phyloP scores from a whole-genome alignment of 2,797 vertebrate genomes.

The Liasis olivaceus region DNA sequence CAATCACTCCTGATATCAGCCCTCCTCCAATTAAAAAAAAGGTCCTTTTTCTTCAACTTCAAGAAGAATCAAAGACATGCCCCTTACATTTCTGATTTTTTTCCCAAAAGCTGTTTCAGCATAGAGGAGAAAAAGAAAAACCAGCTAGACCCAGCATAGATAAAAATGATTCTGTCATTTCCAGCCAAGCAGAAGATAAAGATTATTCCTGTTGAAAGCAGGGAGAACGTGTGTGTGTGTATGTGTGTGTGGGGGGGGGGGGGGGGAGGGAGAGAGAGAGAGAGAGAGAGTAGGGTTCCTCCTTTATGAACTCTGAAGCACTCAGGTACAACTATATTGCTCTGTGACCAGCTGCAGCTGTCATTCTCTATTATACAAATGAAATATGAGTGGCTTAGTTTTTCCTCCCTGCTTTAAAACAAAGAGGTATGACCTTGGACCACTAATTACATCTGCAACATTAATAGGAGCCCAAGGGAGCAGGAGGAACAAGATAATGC shows the following conservation, averaged over 20 bases:
- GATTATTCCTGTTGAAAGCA: background rate
- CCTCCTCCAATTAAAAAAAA: background rate
- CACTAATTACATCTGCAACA: conserved; percentile 27
- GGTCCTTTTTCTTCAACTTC: background rate
- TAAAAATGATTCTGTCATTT: background rate
- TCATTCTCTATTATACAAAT: background rate
- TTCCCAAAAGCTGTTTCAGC: background rate
- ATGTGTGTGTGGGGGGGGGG: too few relatives aligned
- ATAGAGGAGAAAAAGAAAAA: background rate
- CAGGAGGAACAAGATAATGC: conserved; percentile 20
- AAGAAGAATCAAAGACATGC: background rate
- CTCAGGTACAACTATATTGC: background rate
- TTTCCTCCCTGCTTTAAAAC: conserved; percentile 31
- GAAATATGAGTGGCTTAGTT: conserved; percentile 25
- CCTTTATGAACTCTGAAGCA: conserved; percentile 4
- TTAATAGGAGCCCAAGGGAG: conserved; percentile 26
- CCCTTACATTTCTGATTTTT: background rate
- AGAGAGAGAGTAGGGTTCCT: background rate
- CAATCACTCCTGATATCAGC: background rate
- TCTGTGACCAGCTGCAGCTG: background rate
- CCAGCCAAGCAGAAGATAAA: background rate
- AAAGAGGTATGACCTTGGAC: conserved; percentile 31
- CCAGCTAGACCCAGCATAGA: background rate
- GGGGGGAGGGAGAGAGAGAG: background rate
- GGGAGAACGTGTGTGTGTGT: background rate